Evolutionary conservation across 2,113 vertebrate genomes (phyloP).

Genomic region (Rhadina sibilatrix): DNA sequence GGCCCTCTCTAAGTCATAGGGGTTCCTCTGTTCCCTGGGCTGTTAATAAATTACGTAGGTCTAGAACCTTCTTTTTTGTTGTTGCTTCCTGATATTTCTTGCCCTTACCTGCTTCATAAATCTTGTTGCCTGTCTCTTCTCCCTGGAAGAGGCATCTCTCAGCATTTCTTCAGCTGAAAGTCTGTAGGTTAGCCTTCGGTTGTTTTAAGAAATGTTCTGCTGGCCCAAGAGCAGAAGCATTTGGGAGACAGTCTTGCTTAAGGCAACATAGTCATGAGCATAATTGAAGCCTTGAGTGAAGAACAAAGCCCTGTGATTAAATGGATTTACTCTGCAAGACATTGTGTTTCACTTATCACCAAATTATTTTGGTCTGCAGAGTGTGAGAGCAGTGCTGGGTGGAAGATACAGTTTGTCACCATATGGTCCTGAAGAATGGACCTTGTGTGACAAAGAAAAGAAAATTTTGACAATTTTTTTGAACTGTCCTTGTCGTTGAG

Average conservation of each 20-base stretch:
- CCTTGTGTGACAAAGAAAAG: not conserved
- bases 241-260: not conserved
- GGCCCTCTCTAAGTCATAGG: rapidly evolving
- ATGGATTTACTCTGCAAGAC: not conserved
- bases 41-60: not conserved
- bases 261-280: not conserved
- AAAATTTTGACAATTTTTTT: not conserved
- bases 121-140: not conserved
- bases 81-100: not conserved
- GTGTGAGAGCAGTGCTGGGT: not conserved
- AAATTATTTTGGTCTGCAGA: not conserved
- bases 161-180: not conserved
- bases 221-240: not conserved
- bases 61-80: not conserved
- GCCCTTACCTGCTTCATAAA: not conserved
- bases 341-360: not conserved
- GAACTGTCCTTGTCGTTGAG: not conserved
- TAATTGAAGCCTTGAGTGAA: not conserved
- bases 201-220: not conserved
- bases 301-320: not conserved
- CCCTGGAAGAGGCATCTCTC: not conserved
- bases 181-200: not conserved
- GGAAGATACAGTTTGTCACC: not conserved
- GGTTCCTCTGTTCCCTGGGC: not conserved
- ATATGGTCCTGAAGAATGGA: not conserved